Conservation (phyloP, 2,888 invertebrate species). For the Leucoptera coffeella region DNA sequence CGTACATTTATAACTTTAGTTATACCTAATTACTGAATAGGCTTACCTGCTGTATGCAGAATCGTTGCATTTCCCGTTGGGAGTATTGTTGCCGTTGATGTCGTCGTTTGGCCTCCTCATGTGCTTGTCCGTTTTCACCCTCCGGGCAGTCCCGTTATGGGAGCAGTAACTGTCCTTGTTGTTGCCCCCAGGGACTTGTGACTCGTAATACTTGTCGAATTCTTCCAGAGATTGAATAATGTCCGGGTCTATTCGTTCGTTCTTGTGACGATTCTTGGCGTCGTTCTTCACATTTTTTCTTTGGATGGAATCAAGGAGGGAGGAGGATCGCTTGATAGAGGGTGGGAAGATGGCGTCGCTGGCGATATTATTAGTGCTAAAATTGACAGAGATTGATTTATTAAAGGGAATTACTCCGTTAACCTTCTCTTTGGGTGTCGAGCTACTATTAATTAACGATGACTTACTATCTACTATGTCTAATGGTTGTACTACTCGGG, state of each 20-base stretch:
- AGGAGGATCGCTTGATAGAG: conserved; percentile 50
- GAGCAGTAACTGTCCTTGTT: conserved; percentile 15
- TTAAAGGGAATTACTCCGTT: conserved; percentile 36
- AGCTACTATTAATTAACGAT: conserved; percentile 25
- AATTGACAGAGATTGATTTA: conserved; percentile 50
- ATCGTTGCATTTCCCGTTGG: conserved; percentile 50
- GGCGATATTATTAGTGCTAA: conserved; percentile 47
- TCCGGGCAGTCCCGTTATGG: conserved; percentile 20
- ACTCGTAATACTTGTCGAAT: conserved; percentile 42
- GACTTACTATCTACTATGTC: conserved; percentile 24
- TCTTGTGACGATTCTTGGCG: conserved; percentile 33
- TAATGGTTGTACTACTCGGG: conserved; percentile 33
- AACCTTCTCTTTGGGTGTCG: conserved; percentile 21
- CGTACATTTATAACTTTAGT: not conserved
- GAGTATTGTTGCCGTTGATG: conserved; percentile 24
- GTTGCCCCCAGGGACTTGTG: too few relatives aligned
- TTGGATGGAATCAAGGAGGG: conserved; percentile 49
- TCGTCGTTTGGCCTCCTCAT: conserved; percentile 22
- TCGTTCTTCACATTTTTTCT: conserved; percentile 29
- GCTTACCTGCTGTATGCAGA: conserved; percentile 83
- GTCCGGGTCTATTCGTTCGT: conserved; percentile 40
- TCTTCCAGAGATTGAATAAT: conserved; percentile 46
- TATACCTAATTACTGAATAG: conserved; percentile 21
- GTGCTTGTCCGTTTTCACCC: conserved; percentile 23
- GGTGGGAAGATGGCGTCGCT: conserved; percentile 41